Percentiles rank a stretch among this genome's conserved stretches.
Evolutionary conservation across 2,888 invertebrate species (phyloP).

Genomic region (Leptura quadrifasciata): DNA sequence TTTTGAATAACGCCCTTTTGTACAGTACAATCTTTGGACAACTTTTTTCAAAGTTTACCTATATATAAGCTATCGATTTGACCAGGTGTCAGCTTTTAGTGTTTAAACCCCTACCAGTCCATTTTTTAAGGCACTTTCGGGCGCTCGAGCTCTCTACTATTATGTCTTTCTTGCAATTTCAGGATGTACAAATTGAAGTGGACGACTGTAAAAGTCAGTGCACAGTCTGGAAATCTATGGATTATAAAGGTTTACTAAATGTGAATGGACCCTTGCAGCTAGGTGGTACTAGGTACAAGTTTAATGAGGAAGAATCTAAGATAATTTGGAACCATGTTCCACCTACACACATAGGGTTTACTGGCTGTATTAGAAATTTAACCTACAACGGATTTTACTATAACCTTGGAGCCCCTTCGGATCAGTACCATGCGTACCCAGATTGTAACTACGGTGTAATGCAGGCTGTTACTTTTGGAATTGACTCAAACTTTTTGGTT

Average conservation of each 20-base stretch:
- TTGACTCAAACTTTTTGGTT: constrained; percentile 90
- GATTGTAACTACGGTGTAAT: constrained; percentile 85
- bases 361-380: constrained; percentile 94
- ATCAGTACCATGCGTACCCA: constrained; percentile 79
- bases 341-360: constrained; percentile 82
- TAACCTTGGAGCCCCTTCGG: constrained; percentile 89
- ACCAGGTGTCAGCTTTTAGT: no score
- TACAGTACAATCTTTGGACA: no score
- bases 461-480: constrained; percentile 87
- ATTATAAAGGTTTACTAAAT: constrained; percentile 69
- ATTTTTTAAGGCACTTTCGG: no score
- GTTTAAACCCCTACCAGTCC: no score
- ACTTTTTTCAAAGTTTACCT: no score
- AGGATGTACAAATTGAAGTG: constrained; percentile 64
- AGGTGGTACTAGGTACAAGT: constrained; percentile 83
- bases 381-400: constrained; percentile 92
- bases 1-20: no score
- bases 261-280: constrained; percentile 93
- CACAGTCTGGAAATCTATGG: constrained; percentile 64
- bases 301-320: constrained; percentile 78
- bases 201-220: constrained; percentile 72
- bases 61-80: no score
- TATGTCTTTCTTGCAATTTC: not conserved
- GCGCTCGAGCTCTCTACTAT: no score
- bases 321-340: constrained; percentile 85